Conservation (phyloP, 2,797 vertebrate genomes). For the Phataginus tetradactyla region DNA sequence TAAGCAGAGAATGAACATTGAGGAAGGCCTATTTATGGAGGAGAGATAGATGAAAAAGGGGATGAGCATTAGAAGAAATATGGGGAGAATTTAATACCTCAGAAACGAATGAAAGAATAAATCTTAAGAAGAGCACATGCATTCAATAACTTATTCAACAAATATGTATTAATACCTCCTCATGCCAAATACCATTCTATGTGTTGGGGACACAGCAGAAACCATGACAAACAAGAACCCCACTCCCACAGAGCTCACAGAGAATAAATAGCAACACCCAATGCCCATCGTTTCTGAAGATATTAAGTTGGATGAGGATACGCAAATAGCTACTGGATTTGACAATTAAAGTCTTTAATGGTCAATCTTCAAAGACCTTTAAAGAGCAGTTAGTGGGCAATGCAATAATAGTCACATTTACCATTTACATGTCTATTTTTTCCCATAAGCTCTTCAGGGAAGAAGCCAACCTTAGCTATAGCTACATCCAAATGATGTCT, state of each 20-base stretch:
- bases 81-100: background rate
- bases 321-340: background rate
- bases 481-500: background rate
- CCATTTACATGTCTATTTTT: background rate
- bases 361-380: background rate
- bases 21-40: background rate
- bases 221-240: background rate
- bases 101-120: background rate
- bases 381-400: background rate
- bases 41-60: background rate
- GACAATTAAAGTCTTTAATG: background rate
- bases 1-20: background rate
- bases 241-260: background rate
- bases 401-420: background rate
- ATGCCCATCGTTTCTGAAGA: background rate
- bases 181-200: background rate
- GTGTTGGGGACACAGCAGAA: background rate
- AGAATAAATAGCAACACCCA: background rate
- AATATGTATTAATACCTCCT: background rate
- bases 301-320: background rate
- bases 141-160: background rate
- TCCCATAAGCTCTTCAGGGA: background rate
- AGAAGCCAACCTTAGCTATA: background rate
- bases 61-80: background rate
- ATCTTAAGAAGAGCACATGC: background rate